Evolutionary conservation across 2,888 invertebrate genomes (phyloP), one percentile per base, ranked within the genome.

Genomic region (Priocnemis perturbator): DNA sequence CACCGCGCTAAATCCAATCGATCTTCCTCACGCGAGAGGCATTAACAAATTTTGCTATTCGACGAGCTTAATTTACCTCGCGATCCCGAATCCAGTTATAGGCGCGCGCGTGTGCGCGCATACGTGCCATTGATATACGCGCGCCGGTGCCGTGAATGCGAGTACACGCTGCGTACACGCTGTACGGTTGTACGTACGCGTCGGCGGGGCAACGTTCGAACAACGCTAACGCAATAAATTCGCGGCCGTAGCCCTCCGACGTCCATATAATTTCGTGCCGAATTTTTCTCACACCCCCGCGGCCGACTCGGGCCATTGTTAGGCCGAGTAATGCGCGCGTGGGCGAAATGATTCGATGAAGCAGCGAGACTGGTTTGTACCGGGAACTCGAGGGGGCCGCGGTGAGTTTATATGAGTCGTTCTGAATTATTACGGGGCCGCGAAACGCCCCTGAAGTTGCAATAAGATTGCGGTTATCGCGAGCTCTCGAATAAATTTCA

Each of bases 1-100:
- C 77, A 71, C 70, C 78, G 68, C 76, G 66, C 71, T 74, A 78
- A 79, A 79, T 78, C 72, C 77, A 76, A 79, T 79, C 79, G 79
- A 79, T 79, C 78, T 78, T 79, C 72, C 79, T 79, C 79, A 79
- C 78, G 79, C 79, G 76, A 79, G 76, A 71, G 69, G 73, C 71
- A 77, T 79, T 79, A 75, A 79, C 77, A 67, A 77, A 77, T 76
- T 77, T 73, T 67, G 60, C 67, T 65, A 61, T 79, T 78, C 72
- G 64, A 70, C 78, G 70, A 70, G 78, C 76, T 78, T 78, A 70
- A 78, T 78, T 73, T 67, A 55, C 64, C 61, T 23, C 15, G 64
- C 67, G 44, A 56, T 50, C 50, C 47, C 30, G 26, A 26, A 26
- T 26, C 26, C 26, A 5, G 26, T 26, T 26, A 26, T 26, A n/a